A percentile compares a stretch with the other conserved stretches of the same genome.
Conservation (phyloP, 1,140 invertebrate genomes). For the Pogonus chalceus region DNA sequence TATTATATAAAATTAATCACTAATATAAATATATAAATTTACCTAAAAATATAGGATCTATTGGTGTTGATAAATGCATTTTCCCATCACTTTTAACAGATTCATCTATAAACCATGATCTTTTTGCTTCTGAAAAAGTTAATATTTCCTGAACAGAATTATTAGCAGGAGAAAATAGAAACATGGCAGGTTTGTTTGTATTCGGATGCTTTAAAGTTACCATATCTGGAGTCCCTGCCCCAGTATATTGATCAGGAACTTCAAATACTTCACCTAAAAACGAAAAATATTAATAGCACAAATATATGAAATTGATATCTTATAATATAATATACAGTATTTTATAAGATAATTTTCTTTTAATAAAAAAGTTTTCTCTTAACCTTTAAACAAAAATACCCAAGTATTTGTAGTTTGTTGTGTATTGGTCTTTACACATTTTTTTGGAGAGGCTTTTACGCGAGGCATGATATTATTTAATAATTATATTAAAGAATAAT, state of each 20-base stretch:
- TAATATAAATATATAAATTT: slow-evolving; percentile 17
- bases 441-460: slow-evolving; percentile 44
- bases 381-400: slow-evolving; percentile 56
- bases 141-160: slow-evolving; percentile 52
- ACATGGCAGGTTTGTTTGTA: slow-evolving; percentile 47
- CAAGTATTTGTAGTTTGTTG: slow-evolving; percentile 44
- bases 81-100: slow-evolving; percentile 65
- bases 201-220: slow-evolving; percentile 60
- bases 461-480: slow-evolving; percentile 36
- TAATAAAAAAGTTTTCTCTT: slow-evolving; percentile 9
- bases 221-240: slow-evolving; percentile 57
- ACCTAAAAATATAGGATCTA: slow-evolving; percentile 63
- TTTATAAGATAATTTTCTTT: slow-evolving; percentile 13
- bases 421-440: slow-evolving; percentile 41
- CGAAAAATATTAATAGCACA: slow-evolving; percentile 13
- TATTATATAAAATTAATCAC: no score
- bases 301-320: slow-evolving; percentile 6
- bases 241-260: slow-evolving; percentile 41
- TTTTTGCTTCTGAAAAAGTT: slow-evolving; percentile 52
- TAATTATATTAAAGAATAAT: no score
- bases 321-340: neutral
- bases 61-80: slow-evolving; percentile 55
- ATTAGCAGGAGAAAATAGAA: slow-evolving; percentile 47
- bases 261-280: slow-evolving; percentile 37
- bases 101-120: slow-evolving; percentile 61